phyloP scores from a whole-genome alignment of 2,797 vertebrate species.

The Poeciliopsis presidionis region DNA sequence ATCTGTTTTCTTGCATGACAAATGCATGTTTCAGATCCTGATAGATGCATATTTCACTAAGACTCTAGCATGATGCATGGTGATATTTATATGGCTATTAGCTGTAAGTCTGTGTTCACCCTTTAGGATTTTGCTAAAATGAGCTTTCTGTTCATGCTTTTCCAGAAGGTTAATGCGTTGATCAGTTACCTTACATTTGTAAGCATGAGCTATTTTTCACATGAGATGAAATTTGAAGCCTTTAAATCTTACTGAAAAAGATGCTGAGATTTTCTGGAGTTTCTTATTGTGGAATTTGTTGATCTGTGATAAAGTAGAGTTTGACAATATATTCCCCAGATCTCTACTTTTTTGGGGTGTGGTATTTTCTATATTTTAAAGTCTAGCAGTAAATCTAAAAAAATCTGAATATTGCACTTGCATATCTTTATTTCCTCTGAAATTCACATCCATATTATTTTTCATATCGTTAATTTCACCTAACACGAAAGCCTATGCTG shows the following conservation, averaged over 20 bases:
- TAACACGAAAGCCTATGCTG: not conserved
- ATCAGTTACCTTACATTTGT: slow-evolving; percentile 9
- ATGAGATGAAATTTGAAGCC: slow-evolving; percentile 10
- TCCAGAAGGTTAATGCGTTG: not conserved
- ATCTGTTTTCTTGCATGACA: slow-evolving; percentile 37
- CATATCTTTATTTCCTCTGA: not conserved
- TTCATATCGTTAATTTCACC: not conserved
- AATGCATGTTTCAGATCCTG: slow-evolving; percentile 40
- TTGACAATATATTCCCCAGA: not conserved
- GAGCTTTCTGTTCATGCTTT: not conserved
- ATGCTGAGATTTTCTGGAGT: not conserved
- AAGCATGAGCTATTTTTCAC: slow-evolving; percentile 3
- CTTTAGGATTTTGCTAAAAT: slow-evolving; percentile 1
- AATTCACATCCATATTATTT: not conserved
- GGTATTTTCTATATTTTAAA: too few species aligned
- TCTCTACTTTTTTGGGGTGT: not conserved
- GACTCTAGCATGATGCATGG: slow-evolving; percentile 9
- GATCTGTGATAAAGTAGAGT: not conserved
- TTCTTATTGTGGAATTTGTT: not conserved
- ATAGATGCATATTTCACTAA: slow-evolving; percentile 57
- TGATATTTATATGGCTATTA: slow-evolving; percentile 52
- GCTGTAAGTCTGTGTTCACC: slow-evolving; percentile 12
- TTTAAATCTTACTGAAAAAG: slow-evolving; percentile 15
- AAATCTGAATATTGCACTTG: too few species aligned
- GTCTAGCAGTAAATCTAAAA: too few species aligned